phyloP scores from a whole-genome alignment of 2,888 invertebrate genomes.

The Tenthredo scrophulariae region DNA sequence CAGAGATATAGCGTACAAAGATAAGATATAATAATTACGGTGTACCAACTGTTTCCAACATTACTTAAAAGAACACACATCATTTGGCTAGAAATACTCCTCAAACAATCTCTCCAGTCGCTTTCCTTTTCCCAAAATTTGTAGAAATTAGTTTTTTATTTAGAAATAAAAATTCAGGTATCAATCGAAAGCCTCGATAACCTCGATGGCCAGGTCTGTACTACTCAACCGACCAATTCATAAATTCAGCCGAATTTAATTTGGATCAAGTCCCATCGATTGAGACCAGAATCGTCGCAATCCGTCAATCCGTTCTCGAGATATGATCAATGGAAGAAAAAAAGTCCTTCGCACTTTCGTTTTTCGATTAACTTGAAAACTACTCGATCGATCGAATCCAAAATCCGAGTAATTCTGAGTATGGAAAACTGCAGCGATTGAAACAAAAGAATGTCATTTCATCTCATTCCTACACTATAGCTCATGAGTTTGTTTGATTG shows the following conservation, averaged over 20 bases:
- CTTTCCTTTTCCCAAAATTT: not conserved
- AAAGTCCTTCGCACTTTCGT: too few species aligned
- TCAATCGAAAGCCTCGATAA: not conserved
- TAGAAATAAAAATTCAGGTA: not conserved
- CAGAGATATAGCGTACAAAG: not conserved
- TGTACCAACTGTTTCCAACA: not conserved
- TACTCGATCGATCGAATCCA: not conserved
- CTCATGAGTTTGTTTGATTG: not conserved
- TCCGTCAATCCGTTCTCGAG: not conserved
- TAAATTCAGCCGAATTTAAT: too few species aligned
- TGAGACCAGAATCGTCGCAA: not conserved
- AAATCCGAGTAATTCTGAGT: not conserved
- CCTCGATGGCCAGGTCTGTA: too few species aligned
- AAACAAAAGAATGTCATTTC: too few species aligned
- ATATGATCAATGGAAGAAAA: not conserved
- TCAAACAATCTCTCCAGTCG: not conserved
- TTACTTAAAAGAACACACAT: not conserved
- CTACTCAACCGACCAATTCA: too few species aligned
- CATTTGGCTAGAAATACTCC: not conserved
- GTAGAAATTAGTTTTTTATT: not conserved
- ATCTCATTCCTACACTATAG: not conserved
- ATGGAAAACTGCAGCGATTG: not conserved
- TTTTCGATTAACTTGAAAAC: too few species aligned
- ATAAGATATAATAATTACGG: conserved; percentile 1
- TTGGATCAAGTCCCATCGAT: not conserved